phyloP scores from a whole-genome alignment of 2,888 invertebrate genomes.

The Nasonovia ribisnigri region DNA sequence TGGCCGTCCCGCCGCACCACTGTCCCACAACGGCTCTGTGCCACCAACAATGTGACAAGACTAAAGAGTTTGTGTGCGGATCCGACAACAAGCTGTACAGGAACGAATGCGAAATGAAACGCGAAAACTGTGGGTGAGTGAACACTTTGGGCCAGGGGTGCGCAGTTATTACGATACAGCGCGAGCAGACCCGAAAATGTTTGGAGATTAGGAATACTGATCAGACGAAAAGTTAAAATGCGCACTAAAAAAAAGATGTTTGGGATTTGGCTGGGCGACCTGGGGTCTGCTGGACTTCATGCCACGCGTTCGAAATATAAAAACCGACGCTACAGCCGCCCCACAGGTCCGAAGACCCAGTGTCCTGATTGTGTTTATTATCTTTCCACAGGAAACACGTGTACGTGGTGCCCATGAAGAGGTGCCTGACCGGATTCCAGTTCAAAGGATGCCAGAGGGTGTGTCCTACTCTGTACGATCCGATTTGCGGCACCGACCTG shows the following conservation, averaged over 20 bases:
- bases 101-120: slow-evolving; percentile 92
- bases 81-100: slow-evolving; percentile 91
- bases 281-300: neutral
- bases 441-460: slow-evolving; percentile 89
- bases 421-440: slow-evolving; percentile 86
- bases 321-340: neutral
- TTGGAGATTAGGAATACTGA: neutral
- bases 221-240: no score
- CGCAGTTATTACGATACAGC: neutral
- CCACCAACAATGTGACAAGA: slow-evolving; percentile 78
- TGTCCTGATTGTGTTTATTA: neutral
- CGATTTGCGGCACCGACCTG: slow-evolving; percentile 92
- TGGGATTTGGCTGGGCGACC: neutral
- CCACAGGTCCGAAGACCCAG: neutral
- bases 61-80: slow-evolving; percentile 86
- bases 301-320: neutral
- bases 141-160: neutral
- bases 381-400: slow-evolving; percentile 81
- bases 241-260: no score
- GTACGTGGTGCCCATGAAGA: slow-evolving; percentile 89
- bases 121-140: slow-evolving; percentile 87
- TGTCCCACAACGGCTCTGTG: slow-evolving; percentile 89
- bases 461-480: slow-evolving; percentile 88
- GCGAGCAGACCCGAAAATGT: neutral
- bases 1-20: slow-evolving; percentile 84